Evolutionary conservation across 2,113 vertebrate species (phyloP).

Genomic region (Corvus hawaiiensis): DNA sequence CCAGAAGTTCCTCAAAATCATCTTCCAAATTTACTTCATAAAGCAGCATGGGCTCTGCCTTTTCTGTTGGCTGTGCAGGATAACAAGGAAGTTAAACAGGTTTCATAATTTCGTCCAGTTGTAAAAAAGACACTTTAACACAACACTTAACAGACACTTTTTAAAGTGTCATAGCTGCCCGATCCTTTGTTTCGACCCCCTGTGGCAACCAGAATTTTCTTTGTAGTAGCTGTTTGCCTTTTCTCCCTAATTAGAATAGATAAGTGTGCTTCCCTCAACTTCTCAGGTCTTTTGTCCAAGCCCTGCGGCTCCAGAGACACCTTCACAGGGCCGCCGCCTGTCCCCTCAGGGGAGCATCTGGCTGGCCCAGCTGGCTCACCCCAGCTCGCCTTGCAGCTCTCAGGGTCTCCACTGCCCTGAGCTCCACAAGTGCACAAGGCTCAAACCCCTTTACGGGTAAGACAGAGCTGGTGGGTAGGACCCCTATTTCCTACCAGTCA

Average conservation of each 20-base stretch:
- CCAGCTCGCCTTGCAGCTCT: neutral
- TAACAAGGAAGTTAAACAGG: neutral
- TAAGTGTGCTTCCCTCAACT: neutral
- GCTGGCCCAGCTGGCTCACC: fast-evolving
- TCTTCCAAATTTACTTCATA: neutral
- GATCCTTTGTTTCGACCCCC: neutral
- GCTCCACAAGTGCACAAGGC: neutral
- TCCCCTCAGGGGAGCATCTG: no score
- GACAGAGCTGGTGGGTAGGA: neutral
- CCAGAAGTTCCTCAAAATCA: neutral
- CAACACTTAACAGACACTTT: neutral
- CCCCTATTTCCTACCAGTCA: neutral
- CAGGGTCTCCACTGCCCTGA: neutral
- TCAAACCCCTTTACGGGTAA: fast-evolving
- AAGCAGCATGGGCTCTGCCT: neutral
- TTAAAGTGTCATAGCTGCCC: neutral
- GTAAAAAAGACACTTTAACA: neutral
- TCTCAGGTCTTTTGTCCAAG: neutral
- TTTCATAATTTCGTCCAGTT: neutral
- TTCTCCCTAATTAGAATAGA: neutral
- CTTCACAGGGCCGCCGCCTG: neutral
- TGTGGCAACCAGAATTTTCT: neutral
- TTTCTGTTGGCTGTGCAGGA: neutral
- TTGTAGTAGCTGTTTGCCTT: neutral
- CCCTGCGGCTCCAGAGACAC: neutral